Base-by-base conservation (phyloP, 2,113 vertebrate genomes). In the Siphamia tubifer region DNA sequence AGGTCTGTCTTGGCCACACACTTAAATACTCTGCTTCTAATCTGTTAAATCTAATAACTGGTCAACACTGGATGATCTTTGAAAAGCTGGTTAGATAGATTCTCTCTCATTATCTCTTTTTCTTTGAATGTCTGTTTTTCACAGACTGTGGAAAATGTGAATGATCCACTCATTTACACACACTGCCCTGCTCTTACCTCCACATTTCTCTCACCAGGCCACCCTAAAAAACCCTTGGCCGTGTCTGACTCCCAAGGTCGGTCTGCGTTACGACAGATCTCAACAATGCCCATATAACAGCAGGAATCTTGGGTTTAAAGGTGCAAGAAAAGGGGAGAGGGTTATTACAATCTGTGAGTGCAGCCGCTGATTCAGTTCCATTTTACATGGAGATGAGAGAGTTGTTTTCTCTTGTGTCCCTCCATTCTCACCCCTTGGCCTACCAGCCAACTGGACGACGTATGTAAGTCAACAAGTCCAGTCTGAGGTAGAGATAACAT, bases 131-230 rank as follows among this genome's bases (percentile, higher is more conserved):
- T 83, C 76, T 87, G 76, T 20, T 32, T 81, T 65, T 76, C 53
- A 53, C 68, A 82, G 82, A 84, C 83, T 75, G 81, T 85, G 77
- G 75, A 85, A 86, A 85, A 87, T 77, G 68, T 74, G 51, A 47
- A 64, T 70, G 61, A 83, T 74, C 70, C 48, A 3, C 61, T 83
- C 55, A 69, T 83, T 75, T 75, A 67, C 35, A 69, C 34, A 28
- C 0, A 2, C 30, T 25, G 13, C 34, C 19, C 32, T 43, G 49
- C 39, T 52, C 51, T 30, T 30, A 24, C 30, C 31, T 68, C 47
- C 24, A 28, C 52, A 4, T 4, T 49, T 51, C 44, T 56, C 70
- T 69, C 62, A 68, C 54, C 40, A 28, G 51, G 36, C 43, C 58
- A 60, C 48, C 56, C 28, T 32, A 13, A 44, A 68, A 63, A n/a